These are phyloP conservation scores for Arbacia lixula DNA, from an alignment of 53 echinoderm and acorn worm genomes.

Conservation along the genomic window DNA sequence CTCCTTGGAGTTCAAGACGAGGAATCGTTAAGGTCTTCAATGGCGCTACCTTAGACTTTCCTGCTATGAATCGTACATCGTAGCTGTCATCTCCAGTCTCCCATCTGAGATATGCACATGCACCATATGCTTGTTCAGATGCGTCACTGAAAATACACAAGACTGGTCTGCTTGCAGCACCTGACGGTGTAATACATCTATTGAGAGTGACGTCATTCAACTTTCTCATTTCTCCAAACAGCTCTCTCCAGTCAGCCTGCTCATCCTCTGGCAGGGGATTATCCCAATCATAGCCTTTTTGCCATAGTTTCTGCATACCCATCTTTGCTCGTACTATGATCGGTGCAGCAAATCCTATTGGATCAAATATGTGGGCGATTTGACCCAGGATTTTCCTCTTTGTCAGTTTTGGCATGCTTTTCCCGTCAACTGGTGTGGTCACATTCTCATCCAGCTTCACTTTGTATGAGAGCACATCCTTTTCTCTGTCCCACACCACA, in stretches of 20 bases:
- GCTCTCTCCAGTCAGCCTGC: conserved; percentile 14
- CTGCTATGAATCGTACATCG: conserved; percentile 46
- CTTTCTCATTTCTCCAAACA: conserved; percentile 56
- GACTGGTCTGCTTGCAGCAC: conserved; percentile 4
- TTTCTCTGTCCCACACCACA: conserved; percentile 52
- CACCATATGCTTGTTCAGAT: conserved; percentile 69
- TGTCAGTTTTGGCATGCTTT: background rate
- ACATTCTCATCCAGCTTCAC: conserved; percentile 25
- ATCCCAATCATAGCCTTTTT: conserved; percentile 57
- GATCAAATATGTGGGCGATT: conserved; percentile 41
- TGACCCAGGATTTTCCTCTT: conserved; percentile 51
- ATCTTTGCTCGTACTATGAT: conserved; percentile 53
- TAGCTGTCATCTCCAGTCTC: conserved; percentile 4
- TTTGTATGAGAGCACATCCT: conserved; percentile 50
- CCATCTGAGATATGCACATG: conserved; percentile 71
- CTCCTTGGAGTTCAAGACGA: conserved; percentile 60
- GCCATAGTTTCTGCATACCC: conserved; percentile 55
- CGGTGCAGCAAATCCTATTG: conserved; percentile 54
- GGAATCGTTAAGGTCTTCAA: conserved; percentile 56
- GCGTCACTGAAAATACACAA: conserved; percentile 75
- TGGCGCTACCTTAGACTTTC: conserved; percentile 66
- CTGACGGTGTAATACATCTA: conserved; percentile 38
- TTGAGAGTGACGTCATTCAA: conserved; percentile 27
- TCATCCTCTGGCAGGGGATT: conserved; percentile 3
- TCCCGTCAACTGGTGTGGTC: background rate